A percentile compares a stretch with the other conserved stretches of the same genome.
Conservation (phyloP, 2,888 invertebrate species). For the Cyaniris semiargus region DNA sequence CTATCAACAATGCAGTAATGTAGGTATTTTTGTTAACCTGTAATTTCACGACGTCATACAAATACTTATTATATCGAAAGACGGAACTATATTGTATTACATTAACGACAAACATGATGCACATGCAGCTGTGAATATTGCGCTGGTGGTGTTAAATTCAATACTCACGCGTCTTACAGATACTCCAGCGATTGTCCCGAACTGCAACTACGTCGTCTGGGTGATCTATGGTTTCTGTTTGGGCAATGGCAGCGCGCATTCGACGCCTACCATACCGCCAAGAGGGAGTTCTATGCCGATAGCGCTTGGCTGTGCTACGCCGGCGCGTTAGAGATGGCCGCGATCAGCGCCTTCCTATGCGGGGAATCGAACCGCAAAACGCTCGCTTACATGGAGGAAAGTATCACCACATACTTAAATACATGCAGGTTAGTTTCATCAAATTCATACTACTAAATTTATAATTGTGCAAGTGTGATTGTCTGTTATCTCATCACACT, state of each 20-base stretch:
- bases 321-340: conserved; percentile 98
- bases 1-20: conserved; percentile 90
- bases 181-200: conserved; percentile 93
- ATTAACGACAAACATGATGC: no score
- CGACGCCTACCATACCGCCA: conserved; percentile 97
- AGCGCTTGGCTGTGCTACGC: conserved; percentile 99
- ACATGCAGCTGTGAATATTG: no score
- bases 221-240: conserved; percentile 98
- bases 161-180: conserved; percentile 62
- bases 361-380: conserved; percentile 89
- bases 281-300: conserved; percentile 97
- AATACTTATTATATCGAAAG: no score
- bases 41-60: background rate
- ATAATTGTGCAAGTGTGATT: background rate
- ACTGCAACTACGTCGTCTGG: conserved; percentile 94
- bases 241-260: conserved; percentile 95
- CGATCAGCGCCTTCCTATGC: conserved; percentile 93
- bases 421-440: conserved; percentile 86
- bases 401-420: conserved; percentile 93
- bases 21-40: conserved; percentile 64
- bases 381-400: conserved; percentile 96
- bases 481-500: background rate
- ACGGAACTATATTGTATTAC: no score
- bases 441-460: conserved; percentile 1
- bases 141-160: background rate